Conservation (phyloP, 2,113 vertebrate species). For the Pogona vitticeps region DNA sequence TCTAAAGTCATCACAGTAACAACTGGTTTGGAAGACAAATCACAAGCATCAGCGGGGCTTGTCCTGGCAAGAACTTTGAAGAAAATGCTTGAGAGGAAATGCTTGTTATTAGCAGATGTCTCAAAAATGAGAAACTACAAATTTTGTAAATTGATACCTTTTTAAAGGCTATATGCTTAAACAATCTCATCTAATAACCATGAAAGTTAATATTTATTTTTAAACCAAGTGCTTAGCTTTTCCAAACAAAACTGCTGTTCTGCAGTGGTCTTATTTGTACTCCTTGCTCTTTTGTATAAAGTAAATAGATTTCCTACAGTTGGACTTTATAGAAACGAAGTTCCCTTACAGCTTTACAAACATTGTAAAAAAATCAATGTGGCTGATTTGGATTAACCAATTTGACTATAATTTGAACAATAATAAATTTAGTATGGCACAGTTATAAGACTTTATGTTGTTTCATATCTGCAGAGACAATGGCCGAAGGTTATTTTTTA, state of each 20-base stretch:
- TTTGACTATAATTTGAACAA: neutral
- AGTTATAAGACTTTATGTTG: neutral
- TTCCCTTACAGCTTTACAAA: neutral
- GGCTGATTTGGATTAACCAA: neutral
- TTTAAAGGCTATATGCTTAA: neutral
- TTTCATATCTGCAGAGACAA: neutral
- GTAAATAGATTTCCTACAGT: neutral
- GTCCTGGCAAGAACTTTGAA: neutral
- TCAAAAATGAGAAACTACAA: neutral
- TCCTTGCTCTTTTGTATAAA: neutral
- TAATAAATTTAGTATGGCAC: neutral
- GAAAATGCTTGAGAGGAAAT: neutral
- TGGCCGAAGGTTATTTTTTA: neutral
- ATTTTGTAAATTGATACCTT: neutral
- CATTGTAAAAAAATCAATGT: neutral
- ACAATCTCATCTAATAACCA: neutral
- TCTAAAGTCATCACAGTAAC: neutral
- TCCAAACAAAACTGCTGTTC: neutral
- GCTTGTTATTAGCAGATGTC: neutral
- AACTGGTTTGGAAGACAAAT: neutral
- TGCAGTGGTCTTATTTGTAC: neutral
- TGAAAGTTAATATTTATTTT: neutral
- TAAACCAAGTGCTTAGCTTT: neutral
- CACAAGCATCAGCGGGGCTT: neutral
- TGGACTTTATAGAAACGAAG: neutral